Base-by-base conservation (phyloP, 1,140 invertebrate species). In the Diorhabda elongata region DNA sequence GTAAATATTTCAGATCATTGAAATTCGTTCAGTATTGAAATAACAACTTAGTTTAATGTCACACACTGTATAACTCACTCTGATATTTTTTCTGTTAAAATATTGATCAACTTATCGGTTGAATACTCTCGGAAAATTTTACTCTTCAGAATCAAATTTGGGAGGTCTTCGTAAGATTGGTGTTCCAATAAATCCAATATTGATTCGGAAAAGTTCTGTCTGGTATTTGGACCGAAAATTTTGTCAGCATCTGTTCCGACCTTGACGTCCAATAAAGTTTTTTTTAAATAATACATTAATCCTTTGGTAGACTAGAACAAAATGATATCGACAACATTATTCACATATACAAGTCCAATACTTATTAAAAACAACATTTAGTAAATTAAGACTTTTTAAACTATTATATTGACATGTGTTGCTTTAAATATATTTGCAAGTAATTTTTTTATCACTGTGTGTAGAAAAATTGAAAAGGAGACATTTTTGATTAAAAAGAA, bases 41-140 rank as follows among this genome's bases (percentile, higher is more conserved):
- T 7, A 60, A 60, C 3, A 60, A 11, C 8, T 3, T 60, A 4
- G 9, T 60, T 41, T 60, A 42, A 60, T 60, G 8, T 56, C 58
- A 60, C 26, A 26, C 26, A 26, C 26, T 26, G 26, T 26, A 26
- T 26, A 26, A 67, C 72, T 62, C 73, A 77, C 76, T 70, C 74
- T 58, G 72, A 67, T 43, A 72, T 67, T 66, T 73, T 69, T 5
- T 77, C 73, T 0, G 66, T 74, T 41, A 86, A 71, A 45, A 87
- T 77, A 63, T 82, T 80, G 4, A 87, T 85, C 43, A 86, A 73
- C 69, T 85, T 85, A 62, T 87, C 85, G 0, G 86, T 87, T 0
- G 83, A 83, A 67, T 87, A 87, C 68, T 88, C 86, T 8, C 86
- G 75, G 3, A 88, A 64, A 42, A 87, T 80, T 3, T 79, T 75